Base-by-base conservation (phyloP, 2,797 vertebrate genomes). In the Tokudaia muenninki region DNA sequence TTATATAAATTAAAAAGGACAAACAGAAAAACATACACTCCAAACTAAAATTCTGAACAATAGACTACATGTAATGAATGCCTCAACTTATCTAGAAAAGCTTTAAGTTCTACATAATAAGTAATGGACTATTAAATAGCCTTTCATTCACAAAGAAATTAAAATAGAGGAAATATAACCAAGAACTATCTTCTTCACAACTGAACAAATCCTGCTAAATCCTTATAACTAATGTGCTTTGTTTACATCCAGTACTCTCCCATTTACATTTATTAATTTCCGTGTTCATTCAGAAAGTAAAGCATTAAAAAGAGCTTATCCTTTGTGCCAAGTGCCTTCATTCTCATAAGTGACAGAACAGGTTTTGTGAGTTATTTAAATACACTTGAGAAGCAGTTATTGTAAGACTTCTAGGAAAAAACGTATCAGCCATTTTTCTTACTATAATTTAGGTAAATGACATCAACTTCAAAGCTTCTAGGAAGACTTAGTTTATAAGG, bases 221-320 rank as follows among this genome's bases (percentile, higher is more conserved):
- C 12, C 12, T 37, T 59, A 0, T 65, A 67, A 87, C 31, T n/a
- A 50, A 90, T 26, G 5, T 63, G n/a, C n/a, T 67, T 75, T 92
- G 22, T 81, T 88, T 65, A 59, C 21, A 90, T 12, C 14, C 3
- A 67, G n/a, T 87, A 55, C 55, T 19, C 12, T 11, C 0, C 34
- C 37, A 94, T 44, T 44, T 90, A 75, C n/a, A 55, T 63, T 52
- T 91, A 90, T 82, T 92, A 72, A 84, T 81, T 61, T 72, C 6
- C 10, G 88, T 65, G 88, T 79, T 89, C 24, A 50, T 50, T 63
- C 11, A 74, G 17, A 65, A 94, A 24, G 52, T 41, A 83, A 63
- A 84, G 3, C 34, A 34, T 80, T 55, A 74, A 95, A 50, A 94
- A 2, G 8, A 91, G 26, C 11, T 92, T 52, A 88, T 74, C 34